These are phyloP conservation scores for Ceratina calcarata DNA, from an alignment of 1,140 invertebrate genomes.

Conservation along the genomic window DNA sequence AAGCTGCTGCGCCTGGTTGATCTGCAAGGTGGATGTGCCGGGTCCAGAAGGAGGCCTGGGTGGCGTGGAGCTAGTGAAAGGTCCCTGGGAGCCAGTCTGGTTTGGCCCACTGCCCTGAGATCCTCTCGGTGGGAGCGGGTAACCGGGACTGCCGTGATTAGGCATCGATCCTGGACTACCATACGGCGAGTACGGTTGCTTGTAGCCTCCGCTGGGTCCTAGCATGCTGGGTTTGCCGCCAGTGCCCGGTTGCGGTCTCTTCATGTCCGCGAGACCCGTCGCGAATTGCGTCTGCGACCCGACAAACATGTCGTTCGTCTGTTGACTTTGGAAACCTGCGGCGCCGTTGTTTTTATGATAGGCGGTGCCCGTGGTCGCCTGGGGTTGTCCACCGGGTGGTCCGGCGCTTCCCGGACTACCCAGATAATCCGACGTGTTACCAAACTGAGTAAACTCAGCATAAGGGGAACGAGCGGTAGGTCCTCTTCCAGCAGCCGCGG, in stretches of 20 bases:
- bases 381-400: conserved; percentile 65
- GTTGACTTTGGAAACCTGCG: conserved; percentile 73
- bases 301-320: conserved; percentile 76
- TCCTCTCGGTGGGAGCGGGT: conserved; percentile 81
- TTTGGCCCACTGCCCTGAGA: conserved; percentile 73
- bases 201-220: conserved; percentile 76
- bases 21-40: conserved; percentile 85
- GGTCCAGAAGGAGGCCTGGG: conserved; percentile 84
- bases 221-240: conserved; percentile 76
- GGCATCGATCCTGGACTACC: conserved; percentile 83
- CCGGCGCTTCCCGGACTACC: conserved; percentile 79
- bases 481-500: conserved; percentile 70
- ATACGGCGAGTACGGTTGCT: conserved; percentile 86
- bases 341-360: conserved; percentile 80
- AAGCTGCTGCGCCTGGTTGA: conserved; percentile 92
- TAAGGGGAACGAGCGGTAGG: conserved; percentile 80
- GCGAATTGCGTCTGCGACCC: conserved; percentile 71
- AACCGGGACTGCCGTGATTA: conserved; percentile 84
- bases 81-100: conserved; percentile 74
- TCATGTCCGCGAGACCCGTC: conserved; percentile 76
- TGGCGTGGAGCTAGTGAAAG: conserved; percentile 82
- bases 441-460: conserved; percentile 79
- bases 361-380: conserved; percentile 50
- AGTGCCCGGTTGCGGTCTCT: conserved; percentile 74
- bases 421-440: conserved; percentile 76